Conservation (phyloP, 2,113 vertebrate genomes). For the Brachirus orientalis region DNA sequence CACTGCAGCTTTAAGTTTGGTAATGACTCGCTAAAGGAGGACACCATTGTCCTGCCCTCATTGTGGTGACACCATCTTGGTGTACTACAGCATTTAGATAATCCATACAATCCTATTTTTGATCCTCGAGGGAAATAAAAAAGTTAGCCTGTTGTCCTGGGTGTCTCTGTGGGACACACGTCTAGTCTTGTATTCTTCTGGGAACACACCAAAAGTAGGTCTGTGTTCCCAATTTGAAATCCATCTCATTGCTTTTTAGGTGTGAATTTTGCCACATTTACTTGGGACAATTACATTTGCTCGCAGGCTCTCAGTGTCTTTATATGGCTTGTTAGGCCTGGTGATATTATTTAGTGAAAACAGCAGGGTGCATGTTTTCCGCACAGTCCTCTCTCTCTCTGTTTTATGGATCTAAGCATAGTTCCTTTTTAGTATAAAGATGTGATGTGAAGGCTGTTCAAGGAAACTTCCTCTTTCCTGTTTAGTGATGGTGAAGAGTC, state of each 20-base stretch:
- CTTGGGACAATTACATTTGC: conserved; percentile 5
- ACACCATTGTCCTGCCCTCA: conserved; percentile 12
- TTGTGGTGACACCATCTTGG: conserved; percentile 14
- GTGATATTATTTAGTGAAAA: conserved; percentile 13
- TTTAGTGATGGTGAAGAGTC: conserved; percentile 61
- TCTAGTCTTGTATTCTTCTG: conserved; percentile 27
- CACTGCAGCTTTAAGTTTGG: neutral
- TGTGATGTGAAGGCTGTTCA: conserved; percentile 38
- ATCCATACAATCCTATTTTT: conserved; percentile 18
- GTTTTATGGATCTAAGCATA: conserved; percentile 30
- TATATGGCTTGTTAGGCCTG: conserved; percentile 17
- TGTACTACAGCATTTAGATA: conserved; percentile 6
- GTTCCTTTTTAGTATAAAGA: conserved; percentile 21
- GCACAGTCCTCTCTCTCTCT: neutral
- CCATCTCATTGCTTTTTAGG: neutral
- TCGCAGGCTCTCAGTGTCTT: neutral
- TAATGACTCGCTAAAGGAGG: neutral
- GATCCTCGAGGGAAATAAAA: conserved; percentile 12
- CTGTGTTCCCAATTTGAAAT: conserved; percentile 47
- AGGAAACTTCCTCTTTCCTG: conserved; percentile 70
- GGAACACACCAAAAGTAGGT: conserved; percentile 46
- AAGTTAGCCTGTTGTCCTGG: conserved; percentile 30
- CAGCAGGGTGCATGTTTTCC: conserved; percentile 13
- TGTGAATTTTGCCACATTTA: conserved; percentile 10
- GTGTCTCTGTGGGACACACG: conserved; percentile 40